Percentiles rank a stretch among this genome's conserved stretches.
Evolutionary conservation across 2,113 vertebrate genomes (phyloP).

Genomic region (Rutilus rutilus): DNA sequence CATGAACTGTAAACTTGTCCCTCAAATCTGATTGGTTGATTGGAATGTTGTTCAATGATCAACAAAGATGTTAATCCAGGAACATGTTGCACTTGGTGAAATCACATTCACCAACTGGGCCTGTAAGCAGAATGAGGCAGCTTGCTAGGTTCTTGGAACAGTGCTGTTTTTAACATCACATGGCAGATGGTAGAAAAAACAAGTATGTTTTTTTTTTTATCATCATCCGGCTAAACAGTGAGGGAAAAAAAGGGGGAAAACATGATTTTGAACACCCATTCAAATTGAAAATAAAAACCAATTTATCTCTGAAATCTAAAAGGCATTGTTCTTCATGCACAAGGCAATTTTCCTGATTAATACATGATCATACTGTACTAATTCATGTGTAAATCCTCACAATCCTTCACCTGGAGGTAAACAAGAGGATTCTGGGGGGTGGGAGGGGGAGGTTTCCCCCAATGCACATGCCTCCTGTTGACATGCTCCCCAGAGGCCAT

Average conservation of each 20-base stretch:
- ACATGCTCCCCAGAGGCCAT: conserved; percentile 32
- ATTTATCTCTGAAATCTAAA: conserved; percentile 4
- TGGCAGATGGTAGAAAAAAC: background rate
- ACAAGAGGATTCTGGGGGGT: background rate
- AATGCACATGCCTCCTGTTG: conserved; percentile 36
- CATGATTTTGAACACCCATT: background rate
- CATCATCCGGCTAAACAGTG: background rate
- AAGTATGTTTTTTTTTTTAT: background rate
- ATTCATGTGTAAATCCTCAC: conserved; percentile 43
- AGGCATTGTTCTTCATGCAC: conserved; percentile 2
- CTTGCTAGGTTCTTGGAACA: background rate
- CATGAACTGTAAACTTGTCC: no score
- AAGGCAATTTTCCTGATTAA: conserved; percentile 12
- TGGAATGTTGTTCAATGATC: no score
- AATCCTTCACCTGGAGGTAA: conserved; percentile 39
- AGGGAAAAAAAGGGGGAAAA: background rate
- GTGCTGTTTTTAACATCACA: background rate
- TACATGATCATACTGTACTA: background rate
- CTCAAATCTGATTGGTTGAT: no score
- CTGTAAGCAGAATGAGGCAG: background rate
- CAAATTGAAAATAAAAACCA: conserved; percentile 5
- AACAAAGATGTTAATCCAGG: no score
- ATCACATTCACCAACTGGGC: background rate
- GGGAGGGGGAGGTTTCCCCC: conserved; percentile 16
- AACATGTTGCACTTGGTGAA: no score